A percentile compares a stretch with the other conserved stretches of the same genome.
Evolutionary conservation across 2,797 vertebrate species (phyloP).

Genomic region (Chaetophractus vellerosus): DNA sequence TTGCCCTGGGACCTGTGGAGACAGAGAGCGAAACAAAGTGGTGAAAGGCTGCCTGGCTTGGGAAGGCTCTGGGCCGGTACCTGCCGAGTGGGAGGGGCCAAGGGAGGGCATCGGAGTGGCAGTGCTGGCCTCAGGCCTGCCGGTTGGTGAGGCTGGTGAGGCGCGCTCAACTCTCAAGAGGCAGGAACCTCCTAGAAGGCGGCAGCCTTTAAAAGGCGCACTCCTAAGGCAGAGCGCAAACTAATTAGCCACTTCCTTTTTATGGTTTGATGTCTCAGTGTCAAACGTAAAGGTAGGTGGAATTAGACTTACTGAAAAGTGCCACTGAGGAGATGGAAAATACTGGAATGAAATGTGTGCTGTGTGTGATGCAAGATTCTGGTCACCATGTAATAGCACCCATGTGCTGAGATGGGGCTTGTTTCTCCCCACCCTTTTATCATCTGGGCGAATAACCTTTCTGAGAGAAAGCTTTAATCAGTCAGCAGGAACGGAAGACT

Average conservation of each 20-base stretch:
- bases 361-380: rapidly evolving
- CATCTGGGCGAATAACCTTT: background rate
- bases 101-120: background rate
- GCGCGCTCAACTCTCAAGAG: background rate
- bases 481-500: background rate
- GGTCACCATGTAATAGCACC: background rate
- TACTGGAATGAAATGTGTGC: background rate
- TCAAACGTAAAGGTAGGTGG: constrained; percentile 3
- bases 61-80: background rate
- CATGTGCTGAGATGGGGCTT: background rate
- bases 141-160: no score
- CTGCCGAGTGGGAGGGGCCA: background rate
- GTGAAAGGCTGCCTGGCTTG: background rate
- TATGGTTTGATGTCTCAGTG: background rate
- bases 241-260: constrained; percentile 64
- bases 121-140: background rate
- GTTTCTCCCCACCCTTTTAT: background rate
- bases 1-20: background rate
- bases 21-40: background rate
- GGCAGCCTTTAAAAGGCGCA: background rate
- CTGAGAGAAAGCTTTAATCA: background rate
- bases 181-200: background rate
- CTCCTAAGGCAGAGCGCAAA: background rate
- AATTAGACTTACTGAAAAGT: constrained; percentile 7
- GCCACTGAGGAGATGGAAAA: background rate